These are phyloP conservation scores for Anomalospiza imberbis DNA, from an alignment of 2,797 vertebrate species.

Conservation along the genomic window DNA sequence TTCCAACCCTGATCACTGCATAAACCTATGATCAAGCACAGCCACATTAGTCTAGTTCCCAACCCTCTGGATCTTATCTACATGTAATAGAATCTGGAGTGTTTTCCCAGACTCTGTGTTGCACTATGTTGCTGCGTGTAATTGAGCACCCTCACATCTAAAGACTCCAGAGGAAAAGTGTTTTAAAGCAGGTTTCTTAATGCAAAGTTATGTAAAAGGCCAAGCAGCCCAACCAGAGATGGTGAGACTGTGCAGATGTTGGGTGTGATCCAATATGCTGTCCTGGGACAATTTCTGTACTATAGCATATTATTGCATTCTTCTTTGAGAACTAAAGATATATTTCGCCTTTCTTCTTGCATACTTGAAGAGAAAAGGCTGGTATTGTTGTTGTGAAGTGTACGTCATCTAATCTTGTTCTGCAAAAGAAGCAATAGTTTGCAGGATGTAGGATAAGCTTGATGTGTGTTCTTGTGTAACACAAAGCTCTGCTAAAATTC, in stretches of 20 bases:
- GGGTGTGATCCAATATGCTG: background rate
- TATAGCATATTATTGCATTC: background rate
- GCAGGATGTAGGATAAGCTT: background rate
- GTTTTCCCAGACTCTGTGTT: background rate
- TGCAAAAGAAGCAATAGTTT: background rate
- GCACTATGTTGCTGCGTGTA: rapidly evolving
- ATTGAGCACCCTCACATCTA: background rate
- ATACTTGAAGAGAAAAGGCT: background rate
- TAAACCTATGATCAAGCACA: background rate
- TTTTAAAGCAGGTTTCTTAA: background rate
- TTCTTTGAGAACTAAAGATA: background rate
- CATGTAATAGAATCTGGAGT: rapidly evolving
- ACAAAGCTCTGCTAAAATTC: background rate
- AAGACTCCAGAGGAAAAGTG: background rate
- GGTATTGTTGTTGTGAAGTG: background rate
- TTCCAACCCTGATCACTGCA: background rate
- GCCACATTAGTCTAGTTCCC: too few relatives aligned
- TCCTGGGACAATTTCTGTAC: background rate
- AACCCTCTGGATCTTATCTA: background rate
- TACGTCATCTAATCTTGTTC: background rate
- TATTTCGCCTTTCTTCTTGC: background rate
- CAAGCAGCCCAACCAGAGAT: background rate
- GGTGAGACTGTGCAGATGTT: background rate
- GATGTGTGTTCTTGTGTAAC: background rate
- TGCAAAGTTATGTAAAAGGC: background rate